phyloP scores from a whole-genome alignment of 2,113 vertebrate genomes.

The Strix uralensis region DNA sequence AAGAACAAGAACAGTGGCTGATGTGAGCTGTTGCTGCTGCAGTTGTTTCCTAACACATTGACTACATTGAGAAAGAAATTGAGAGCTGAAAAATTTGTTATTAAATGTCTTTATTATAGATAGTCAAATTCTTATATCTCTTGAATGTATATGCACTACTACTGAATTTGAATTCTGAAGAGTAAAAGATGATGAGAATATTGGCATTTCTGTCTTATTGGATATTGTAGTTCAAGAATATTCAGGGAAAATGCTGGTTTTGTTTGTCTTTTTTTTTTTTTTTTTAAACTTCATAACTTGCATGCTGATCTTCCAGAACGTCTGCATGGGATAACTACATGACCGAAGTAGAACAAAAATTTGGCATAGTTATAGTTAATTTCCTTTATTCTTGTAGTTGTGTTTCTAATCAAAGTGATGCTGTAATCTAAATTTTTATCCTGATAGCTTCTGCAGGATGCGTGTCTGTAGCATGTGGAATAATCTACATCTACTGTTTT shows the following conservation, averaged over 20 bases:
- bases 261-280: background rate
- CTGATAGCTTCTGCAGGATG: background rate
- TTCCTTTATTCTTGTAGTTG: background rate
- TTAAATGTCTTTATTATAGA: background rate
- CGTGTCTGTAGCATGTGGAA: background rate
- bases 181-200: background rate
- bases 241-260: background rate
- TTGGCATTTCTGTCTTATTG: background rate
- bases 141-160: conserved; percentile 45
- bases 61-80: background rate
- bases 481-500: background rate
- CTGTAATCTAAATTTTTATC: background rate
- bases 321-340: conserved; percentile 13
- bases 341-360: conserved; percentile 15
- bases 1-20: conserved; percentile 82
- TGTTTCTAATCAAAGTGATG: background rate
- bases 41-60: background rate
- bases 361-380: background rate
- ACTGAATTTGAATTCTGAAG: conserved; percentile 32
- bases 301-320: background rate
- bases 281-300: background rate
- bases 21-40: conserved; percentile 55
- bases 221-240: background rate
- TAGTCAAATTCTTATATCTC: background rate
- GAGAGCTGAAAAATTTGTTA: background rate